Conservation (phyloP, 2,888 invertebrate genomes). For the Ceraclea dissimilis region DNA sequence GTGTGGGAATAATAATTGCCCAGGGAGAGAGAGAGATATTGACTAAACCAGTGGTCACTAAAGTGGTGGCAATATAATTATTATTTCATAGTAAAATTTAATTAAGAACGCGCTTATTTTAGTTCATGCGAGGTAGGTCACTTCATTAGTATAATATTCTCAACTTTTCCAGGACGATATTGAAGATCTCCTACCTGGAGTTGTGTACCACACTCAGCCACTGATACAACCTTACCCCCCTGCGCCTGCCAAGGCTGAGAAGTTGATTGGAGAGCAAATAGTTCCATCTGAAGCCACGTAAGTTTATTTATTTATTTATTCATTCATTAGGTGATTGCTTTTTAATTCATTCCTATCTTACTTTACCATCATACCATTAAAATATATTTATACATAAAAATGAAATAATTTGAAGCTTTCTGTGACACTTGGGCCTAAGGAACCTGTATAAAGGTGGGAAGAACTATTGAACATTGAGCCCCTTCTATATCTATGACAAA, state of each 20-base stretch:
- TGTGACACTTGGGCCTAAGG: neutral
- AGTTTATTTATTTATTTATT: slow-evolving; percentile 36
- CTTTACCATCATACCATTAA: neutral
- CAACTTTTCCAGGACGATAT: slow-evolving; percentile 42
- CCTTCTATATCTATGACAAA: no score
- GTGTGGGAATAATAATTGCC: no score
- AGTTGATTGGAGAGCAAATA: slow-evolving; percentile 61
- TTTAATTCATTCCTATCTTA: neutral
- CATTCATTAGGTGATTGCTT: neutral
- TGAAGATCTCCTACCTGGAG: slow-evolving; percentile 51
- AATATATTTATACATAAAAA: neutral
- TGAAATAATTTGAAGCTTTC: neutral
- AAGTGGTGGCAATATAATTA: no score
- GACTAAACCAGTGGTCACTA: no score
- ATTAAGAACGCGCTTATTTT: no score
- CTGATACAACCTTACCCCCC: slow-evolving; percentile 63
- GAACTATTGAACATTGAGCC: no score
- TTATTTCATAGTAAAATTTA: no score
- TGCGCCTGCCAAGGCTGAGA: slow-evolving; percentile 57
- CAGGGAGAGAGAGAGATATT: no score
- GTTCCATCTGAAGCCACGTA: slow-evolving; percentile 75
- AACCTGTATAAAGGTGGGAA: no score
- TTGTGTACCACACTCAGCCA: slow-evolving; percentile 57
- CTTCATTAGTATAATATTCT: no score
- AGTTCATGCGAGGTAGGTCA: no score